Percentiles rank a stretch among this genome's conserved stretches.
Conservation (phyloP, 2,797 vertebrate species). For the Lagorchestes hirsutus region DNA sequence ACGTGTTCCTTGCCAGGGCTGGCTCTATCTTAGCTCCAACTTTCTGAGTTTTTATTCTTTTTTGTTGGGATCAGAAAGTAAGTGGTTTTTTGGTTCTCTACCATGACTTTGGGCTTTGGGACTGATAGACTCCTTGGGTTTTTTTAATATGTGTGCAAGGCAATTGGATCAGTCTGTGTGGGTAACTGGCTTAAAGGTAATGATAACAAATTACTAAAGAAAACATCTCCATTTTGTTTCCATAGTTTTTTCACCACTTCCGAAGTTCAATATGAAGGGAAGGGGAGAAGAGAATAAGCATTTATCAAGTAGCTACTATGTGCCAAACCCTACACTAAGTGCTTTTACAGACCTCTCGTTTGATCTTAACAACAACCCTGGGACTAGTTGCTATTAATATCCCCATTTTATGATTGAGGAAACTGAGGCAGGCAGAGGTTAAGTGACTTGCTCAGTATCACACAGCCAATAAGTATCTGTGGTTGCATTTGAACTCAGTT, state of each 20-base stretch:
- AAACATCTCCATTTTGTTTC: neutral
- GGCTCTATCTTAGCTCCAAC: conserved; percentile 99
- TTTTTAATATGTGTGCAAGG: conserved; percentile 36
- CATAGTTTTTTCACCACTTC: neutral
- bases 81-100: conserved; percentile 80
- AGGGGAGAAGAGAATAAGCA: neutral
- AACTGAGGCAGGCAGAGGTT: neutral
- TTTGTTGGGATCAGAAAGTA: conserved; percentile 95
- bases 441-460: neutral
- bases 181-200: neutral
- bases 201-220: neutral
- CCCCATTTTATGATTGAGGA: neutral
- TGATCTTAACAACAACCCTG: neutral
- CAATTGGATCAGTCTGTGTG: neutral
- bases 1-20: conserved; percentile 97
- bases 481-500: neutral
- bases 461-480: neutral
- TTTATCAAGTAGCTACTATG: neutral
- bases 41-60: conserved; percentile 99
- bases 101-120: conserved; percentile 55
- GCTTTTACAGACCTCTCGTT: neutral
- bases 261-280: neutral
- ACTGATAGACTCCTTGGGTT: conserved; percentile 24
- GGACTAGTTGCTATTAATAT: neutral
- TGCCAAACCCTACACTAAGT: neutral